Evolutionary conservation across 2,113 vertebrate species (phyloP), one percentile per base, ranked within the genome.

Genomic region (Saccopteryx leptura): DNA sequence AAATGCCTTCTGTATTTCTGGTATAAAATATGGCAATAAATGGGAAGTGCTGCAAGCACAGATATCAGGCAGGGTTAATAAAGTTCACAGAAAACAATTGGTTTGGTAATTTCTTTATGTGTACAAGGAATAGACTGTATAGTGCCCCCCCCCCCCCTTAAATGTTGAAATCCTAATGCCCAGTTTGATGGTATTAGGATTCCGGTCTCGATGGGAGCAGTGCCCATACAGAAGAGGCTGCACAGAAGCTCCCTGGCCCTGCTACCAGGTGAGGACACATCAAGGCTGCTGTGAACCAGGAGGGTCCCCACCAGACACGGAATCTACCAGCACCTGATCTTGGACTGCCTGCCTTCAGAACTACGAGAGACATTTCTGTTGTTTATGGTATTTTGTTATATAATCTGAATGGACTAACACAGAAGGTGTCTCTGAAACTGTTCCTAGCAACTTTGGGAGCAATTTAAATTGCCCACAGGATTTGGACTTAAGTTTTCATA

Each of bases 31-130:
- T 0, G n/a, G 91, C 91, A 86, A 31, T 58, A 56, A 48, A 0
- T 15, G 24, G 0, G 28, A 76, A 93, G 96, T 68, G 88, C 52
- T 65, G 88, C 94, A 72, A 98, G 98, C 96, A 97, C 94, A 94
- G 97, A 93, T 95, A 85, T 95, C 98, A 96, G 10, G 76, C 96
- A 84, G 93, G 98, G 50, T 97, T 97, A 98, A 88, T 90, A 97
- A 97, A 97, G 92, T 95, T 58, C 92, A 71, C 68, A 50, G 93
- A 97, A 98, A 98, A 96, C 89, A 28, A 66, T 96, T 94, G 46
- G 97, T 98, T 98, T 98, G 98, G 69, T 98, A 97, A 96, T 96
- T 96, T 61, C 15, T 19, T 5, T 80, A 5, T 24, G 54, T 98
- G 50, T 50, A 78, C 97, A 93, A 61, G 52, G 33, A 31, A 7